Base-by-base conservation (phyloP, 53 echinoderm and acorn worm genomes). In the Luidia sarsii region DNA sequence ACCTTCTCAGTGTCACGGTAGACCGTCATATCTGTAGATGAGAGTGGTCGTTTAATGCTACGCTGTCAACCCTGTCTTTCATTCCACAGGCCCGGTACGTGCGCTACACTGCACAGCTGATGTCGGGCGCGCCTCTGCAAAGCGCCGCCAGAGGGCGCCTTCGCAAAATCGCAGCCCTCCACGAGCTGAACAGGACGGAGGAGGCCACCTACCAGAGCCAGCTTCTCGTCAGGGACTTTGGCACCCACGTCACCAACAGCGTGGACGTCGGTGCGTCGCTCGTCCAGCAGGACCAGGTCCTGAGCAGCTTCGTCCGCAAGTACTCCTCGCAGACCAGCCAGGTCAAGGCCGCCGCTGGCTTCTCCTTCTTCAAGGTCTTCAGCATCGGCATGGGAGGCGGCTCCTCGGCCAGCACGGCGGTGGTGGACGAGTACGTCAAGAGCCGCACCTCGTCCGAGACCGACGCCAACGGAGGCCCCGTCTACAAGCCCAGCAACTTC, bases 261-360 rank as follows among this genome's bases (percentile, higher is more conserved):
- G 39, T 85, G 14, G 85, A 85, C 33, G 83, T 83, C 3, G 83
- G 83, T 16, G 83, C 70, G n/a, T 36, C 71, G 8, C 38, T 63
- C 33, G 23, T 62, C 18, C 59, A 60, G 32, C 55, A 70, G 43
- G 83, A 83, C 71, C 83, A 83, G 25, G 71, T 83, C n/a, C 38
- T 70, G 62, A 34, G 39, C 52, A 85, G 51, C 31, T 85, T 54
- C 28, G 64, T 74, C 23, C 59, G 62, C 27, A 65, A 85, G 36
- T 85, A 56, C 52, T 74, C 75, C 33, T 85, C 61, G 5, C 39
- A 53, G 36, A 75, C 65, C 14, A 62, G 64, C 48, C 49, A 62
- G 31, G 65, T 85, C 38, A 75, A 75, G 33, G 85, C 75, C 13
- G 57, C 85, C 4, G 85, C 85, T 39, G 54, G 85, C 14, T 64